These are phyloP conservation scores for Sinopyrophorus schimmeli DNA, from an alignment of 2,888 invertebrate species.

Conservation along the genomic window DNA sequence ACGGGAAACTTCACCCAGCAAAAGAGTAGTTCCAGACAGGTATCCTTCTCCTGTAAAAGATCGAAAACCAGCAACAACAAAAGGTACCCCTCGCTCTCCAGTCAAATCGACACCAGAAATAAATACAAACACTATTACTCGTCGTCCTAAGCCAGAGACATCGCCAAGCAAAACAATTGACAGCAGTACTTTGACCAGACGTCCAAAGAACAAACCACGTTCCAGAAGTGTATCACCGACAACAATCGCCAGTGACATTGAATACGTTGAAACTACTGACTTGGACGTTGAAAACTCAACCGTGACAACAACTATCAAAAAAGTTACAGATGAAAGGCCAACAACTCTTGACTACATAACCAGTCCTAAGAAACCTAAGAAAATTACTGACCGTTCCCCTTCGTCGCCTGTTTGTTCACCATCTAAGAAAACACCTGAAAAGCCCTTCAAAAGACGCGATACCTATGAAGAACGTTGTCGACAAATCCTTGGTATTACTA, in stretches of 20 bases:
- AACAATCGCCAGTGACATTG: slow-evolving; percentile 62
- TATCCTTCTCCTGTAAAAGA: slow-evolving; percentile 37
- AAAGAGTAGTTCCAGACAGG: slow-evolving; percentile 40
- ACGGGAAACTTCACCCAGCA: slow-evolving; percentile 45
- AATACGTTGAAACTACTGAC: slow-evolving; percentile 49
- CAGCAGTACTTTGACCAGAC: slow-evolving; percentile 42
- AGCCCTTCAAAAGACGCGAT: slow-evolving; percentile 63
- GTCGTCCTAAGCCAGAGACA: slow-evolving; percentile 13
- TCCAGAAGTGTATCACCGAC: slow-evolving; percentile 58
- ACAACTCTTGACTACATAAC: slow-evolving; percentile 7
- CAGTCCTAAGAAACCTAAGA: slow-evolving; percentile 41
- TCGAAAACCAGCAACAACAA: background rate
- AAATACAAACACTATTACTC: slow-evolving; percentile 23
- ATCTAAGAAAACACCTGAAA: slow-evolving; percentile 25
- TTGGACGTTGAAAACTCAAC: slow-evolving; percentile 43
- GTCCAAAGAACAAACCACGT: slow-evolving; percentile 26
- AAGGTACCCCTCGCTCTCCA: slow-evolving; percentile 2
- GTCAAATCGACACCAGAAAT: slow-evolving; percentile 1
- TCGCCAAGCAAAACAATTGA: slow-evolving; percentile 22
- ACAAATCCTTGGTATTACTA: slow-evolving; percentile 68
- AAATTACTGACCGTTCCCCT: slow-evolving; percentile 46
- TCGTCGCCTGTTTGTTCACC: slow-evolving; percentile 42
- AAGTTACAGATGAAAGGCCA: slow-evolving; percentile 20
- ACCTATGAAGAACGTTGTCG: slow-evolving; percentile 75
- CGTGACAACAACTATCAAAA: slow-evolving; percentile 15